Evolutionary conservation across 2,888 invertebrate species (phyloP).

Genomic region (Aphrophora alni): DNA sequence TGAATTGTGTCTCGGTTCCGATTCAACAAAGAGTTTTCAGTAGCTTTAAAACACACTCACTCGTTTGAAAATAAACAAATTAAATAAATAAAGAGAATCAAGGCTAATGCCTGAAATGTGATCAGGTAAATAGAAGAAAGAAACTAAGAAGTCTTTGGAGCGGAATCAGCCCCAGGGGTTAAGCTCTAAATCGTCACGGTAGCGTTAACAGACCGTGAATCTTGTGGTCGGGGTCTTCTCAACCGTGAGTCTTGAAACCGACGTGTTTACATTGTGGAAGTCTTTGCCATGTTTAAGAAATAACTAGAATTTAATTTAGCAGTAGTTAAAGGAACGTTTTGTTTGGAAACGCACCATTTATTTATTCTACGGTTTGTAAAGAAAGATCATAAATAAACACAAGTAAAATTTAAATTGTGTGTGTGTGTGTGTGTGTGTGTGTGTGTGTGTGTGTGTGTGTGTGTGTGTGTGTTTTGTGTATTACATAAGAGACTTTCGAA

Average conservation of each 20-base stretch:
- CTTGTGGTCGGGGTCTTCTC: background rate
- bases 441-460: too few species aligned
- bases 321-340: too few species aligned
- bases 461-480: too few species aligned
- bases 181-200: background rate
- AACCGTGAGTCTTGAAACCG: background rate
- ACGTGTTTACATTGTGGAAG: background rate
- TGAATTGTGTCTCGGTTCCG: background rate
- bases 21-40: background rate
- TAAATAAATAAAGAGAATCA: slow-evolving; percentile 9
- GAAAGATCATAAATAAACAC: too few species aligned
- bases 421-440: too few species aligned
- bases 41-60: background rate
- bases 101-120: slow-evolving; percentile 19
- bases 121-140: slow-evolving; percentile 26
- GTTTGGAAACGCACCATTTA: too few species aligned
- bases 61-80: slow-evolving; percentile 2
- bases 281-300: background rate
- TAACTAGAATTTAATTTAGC: background rate
- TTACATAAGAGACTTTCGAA: too few species aligned
- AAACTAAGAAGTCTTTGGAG: background rate
- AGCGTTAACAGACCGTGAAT: background rate
- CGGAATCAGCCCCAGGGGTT: background rate
- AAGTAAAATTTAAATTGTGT: too few species aligned
- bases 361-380: too few species aligned